Base-by-base conservation (phyloP, 2,797 vertebrate species). In the Tragelaphus oryx region DNA sequence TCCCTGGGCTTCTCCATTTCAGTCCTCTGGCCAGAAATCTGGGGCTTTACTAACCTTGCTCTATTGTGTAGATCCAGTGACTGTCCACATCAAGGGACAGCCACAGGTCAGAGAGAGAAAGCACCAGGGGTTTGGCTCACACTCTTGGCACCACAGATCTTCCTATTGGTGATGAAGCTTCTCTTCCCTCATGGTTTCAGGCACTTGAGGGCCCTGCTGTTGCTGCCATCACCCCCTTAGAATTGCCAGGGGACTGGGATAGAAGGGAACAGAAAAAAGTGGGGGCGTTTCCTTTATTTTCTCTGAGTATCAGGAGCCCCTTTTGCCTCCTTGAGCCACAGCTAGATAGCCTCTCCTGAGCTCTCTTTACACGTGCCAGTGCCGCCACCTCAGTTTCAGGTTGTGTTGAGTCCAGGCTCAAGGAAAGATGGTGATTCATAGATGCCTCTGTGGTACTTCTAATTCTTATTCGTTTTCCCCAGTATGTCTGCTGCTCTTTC, bases 281-380 rank as follows among this genome's bases (percentile, higher is more conserved):
- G 54, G 3, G 3, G 18, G 9, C 1, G 0, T 55, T 80, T 50
- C 33, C 44, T 60, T 28, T 8, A 8, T 14, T 20, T 17, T 22
- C 11, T 44, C 37, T 48, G 48, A 89, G 26, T 48, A 33, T 44
- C 22, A 9, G 10, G 22, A 33, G 46, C 3, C 50, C 20, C 11
- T 2, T 30, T 33, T 44, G 24, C 57, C 30, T 91, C 18, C 13
- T 28, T 11, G 26, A 74, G 46, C 50, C 54, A 44, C 22, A 8
- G 1, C 5, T n/a, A 37, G 48, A 57, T 26, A n/a, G 71, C 14
- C 13, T 24, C n/a, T 24, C 44, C 17, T 1, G 26, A 26, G 48
- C 5, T 9, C n/a, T n/a, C 26, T 18, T 55, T 50, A 16, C 16
- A 4, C 3, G 1, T 4, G 16, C 33, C 0, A 12, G 50, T 24